These are phyloP conservation scores for Lithophane socia DNA, from an alignment of 2,888 invertebrate species.

Conservation along the genomic window DNA sequence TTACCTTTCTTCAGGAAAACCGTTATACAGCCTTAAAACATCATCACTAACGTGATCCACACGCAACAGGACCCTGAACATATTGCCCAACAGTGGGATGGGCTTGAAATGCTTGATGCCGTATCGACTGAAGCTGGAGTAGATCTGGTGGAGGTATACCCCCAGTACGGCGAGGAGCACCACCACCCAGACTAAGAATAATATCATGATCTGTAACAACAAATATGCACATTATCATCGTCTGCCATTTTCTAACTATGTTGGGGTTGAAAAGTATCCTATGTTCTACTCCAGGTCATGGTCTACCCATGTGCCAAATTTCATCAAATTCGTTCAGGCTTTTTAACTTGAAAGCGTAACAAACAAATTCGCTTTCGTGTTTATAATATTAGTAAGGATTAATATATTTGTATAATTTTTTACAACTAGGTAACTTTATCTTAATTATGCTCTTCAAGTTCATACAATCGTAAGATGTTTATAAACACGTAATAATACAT, in stretches of 20 bases:
- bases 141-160: conserved; percentile 68
- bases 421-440: no score
- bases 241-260: not conserved
- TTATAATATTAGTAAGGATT: no score
- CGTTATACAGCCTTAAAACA: conserved; percentile 65
- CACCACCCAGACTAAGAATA: conserved; percentile 71
- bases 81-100: conserved; percentile 76
- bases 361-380: no score
- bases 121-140: conserved; percentile 69
- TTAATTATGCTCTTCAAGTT: no score
- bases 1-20: conserved; percentile 77
- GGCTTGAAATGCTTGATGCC: conserved; percentile 74
- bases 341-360: no score
- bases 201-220: conserved; percentile 63
- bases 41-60: conserved; percentile 65
- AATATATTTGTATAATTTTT: no score
- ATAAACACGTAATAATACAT: not conserved
- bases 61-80: conserved; percentile 65
- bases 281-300: no score
- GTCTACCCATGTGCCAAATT: no score
- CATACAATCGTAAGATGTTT: not conserved
- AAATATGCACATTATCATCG: not conserved
- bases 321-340: no score
- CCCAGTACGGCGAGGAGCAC: conserved; percentile 65
- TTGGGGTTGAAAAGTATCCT: no score